phyloP scores from a whole-genome alignment of 2,888 invertebrate genomes.

The Willowsia nigromaculata region DNA sequence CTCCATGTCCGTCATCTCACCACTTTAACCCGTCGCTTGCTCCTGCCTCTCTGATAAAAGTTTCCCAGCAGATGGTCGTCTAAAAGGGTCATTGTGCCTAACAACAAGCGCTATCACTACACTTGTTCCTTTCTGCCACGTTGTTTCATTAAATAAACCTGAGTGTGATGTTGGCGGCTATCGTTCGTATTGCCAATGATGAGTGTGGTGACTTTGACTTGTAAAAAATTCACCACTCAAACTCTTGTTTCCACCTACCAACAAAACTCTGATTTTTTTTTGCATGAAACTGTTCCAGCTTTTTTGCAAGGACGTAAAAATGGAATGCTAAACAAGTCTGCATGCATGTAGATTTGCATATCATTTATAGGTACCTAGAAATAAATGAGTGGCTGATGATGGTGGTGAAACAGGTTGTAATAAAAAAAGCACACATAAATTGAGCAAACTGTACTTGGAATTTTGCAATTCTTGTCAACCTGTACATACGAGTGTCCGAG shows the following conservation, averaged over 20 bases:
- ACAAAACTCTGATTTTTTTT: background rate
- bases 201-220: background rate
- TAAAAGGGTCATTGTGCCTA: conserved; percentile 71
- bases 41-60: conserved; percentile 5
- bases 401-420: conserved; percentile 22
- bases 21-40: background rate
- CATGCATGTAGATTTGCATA: background rate
- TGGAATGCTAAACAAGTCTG: background rate
- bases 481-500: background rate
- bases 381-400: conserved; percentile 5
- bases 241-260: conserved; percentile 35
- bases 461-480: background rate
- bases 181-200: background rate
- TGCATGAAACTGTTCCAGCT: conserved; percentile 1
- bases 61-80: conserved; percentile 66
- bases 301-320: conserved; percentile 28
- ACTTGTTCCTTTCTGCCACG: background rate
- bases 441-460: conserved; percentile 5
- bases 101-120: background rate
- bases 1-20: background rate
- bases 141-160: conserved; percentile 34
- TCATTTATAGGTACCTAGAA: background rate
- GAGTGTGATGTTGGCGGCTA: background rate
- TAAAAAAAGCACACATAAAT: background rate
- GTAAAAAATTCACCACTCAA: background rate